Evolutionary conservation across 2,797 vertebrate genomes (phyloP).

Genomic region (Sphenopsis melanotis): DNA sequence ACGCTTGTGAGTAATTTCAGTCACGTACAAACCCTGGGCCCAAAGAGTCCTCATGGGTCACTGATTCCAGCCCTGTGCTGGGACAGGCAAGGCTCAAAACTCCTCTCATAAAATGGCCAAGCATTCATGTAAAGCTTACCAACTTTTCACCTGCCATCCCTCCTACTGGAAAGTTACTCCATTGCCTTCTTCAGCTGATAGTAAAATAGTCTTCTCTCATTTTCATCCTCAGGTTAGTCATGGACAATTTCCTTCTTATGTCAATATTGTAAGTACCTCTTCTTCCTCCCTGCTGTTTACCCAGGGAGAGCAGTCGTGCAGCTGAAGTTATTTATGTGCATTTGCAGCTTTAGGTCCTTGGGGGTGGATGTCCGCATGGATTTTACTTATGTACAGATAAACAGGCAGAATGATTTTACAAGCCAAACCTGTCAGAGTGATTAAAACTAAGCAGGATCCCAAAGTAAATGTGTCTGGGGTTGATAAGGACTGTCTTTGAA

Average conservation of each 20-base stretch:
- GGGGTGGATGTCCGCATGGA: background rate
- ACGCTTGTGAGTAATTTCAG: conserved; percentile 10
- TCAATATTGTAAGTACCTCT: conserved; percentile 27
- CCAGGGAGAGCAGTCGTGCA: background rate
- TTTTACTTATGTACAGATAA: background rate
- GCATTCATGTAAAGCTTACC: background rate
- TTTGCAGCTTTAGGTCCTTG: conserved; percentile 12
- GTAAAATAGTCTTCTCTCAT: background rate
- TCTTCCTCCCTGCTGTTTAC: conserved; percentile 45
- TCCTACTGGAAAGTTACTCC: background rate
- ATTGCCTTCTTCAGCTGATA: background rate
- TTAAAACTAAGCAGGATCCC: conserved; percentile 28
- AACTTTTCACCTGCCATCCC: background rate
- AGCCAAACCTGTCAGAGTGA: conserved; percentile 6
- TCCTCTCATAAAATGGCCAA: background rate
- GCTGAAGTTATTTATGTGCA: conserved; percentile 22
- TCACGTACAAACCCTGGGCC: conserved; percentile 3
- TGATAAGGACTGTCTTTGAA: conserved; percentile 39
- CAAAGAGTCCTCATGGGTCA: background rate
- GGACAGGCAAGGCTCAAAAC: background rate
- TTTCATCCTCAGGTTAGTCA: background rate
- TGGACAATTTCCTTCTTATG: background rate
- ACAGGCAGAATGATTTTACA: conserved; percentile 35
- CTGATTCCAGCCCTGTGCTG: background rate
- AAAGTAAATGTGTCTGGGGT: background rate